A percentile compares a stretch with the other conserved stretches of the same genome.
phyloP scores from a whole-genome alignment of 2,888 invertebrate species.

The Noctua janthina region DNA sequence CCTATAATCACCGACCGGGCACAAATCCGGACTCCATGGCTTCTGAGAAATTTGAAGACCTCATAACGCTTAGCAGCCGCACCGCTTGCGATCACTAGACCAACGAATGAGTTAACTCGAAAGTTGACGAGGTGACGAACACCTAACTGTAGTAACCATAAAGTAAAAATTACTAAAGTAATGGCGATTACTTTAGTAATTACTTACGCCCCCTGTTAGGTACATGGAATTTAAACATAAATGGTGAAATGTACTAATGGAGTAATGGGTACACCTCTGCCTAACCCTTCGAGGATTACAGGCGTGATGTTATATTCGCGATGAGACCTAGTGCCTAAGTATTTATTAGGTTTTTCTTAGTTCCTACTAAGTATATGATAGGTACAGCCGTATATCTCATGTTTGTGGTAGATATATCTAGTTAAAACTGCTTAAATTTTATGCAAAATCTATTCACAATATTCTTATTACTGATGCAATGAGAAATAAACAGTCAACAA shows the following conservation, averaged over 20 bases:
- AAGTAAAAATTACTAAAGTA: no score
- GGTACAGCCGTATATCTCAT: no score
- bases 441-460: slow-evolving; percentile 1
- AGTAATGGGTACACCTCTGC: no score
- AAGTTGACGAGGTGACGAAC: not conserved
- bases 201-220: no score
- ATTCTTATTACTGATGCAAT: not conserved
- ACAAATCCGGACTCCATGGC: not conserved
- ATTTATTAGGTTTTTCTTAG: not conserved
- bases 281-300: no score
- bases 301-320: no score
- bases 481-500: not conserved
- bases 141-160: no score
- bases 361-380: no score
- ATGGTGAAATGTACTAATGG: no score
- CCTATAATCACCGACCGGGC: not conserved
- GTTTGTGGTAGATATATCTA: not conserved
- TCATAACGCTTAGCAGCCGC: no score
- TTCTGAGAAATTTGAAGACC: not conserved
- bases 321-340: not conserved
- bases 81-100: not conserved
- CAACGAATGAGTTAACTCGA: not conserved
- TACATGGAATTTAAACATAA: no score
- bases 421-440: not conserved
- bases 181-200: no score